A percentile compares a stretch with the other conserved stretches of the same genome.
Evolutionary conservation across 2,113 vertebrate genomes (phyloP).

Genomic region (Benitochromis conjunctus): DNA sequence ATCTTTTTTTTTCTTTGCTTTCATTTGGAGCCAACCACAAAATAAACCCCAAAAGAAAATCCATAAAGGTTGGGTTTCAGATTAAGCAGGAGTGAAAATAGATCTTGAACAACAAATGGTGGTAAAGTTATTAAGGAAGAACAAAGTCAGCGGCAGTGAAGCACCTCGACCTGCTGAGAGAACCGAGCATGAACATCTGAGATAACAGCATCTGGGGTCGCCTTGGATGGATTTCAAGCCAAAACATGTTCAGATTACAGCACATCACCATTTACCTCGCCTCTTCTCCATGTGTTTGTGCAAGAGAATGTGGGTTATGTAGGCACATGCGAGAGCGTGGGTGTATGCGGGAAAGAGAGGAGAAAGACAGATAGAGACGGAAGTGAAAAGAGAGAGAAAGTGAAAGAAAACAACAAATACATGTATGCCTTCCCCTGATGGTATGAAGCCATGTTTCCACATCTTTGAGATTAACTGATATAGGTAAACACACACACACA

Average conservation of each 20-base stretch:
- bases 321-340: neutral
- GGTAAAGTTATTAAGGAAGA: neutral
- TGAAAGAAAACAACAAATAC: neutral
- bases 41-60: neutral
- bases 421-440: neutral
- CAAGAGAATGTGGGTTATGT: constrained; percentile 23
- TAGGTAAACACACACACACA: neutral
- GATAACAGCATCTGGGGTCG: constrained; percentile 27
- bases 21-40: neutral
- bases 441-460: neutral
- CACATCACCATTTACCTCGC: neutral
- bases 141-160: neutral
- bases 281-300: neutral
- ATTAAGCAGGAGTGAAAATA: neutral
- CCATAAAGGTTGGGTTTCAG: neutral
- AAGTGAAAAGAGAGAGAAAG: neutral
- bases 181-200: neutral
- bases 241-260: constrained; percentile 16
- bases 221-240: constrained; percentile 18
- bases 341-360: neutral
- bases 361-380: neutral
- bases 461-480: neutral
- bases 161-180: constrained; percentile 27
- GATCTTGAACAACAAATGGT: neutral
- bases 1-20: neutral